Conservation (phyloP, 1,140 invertebrate genomes). For the Tetranychus cinnabarinus region DNA sequence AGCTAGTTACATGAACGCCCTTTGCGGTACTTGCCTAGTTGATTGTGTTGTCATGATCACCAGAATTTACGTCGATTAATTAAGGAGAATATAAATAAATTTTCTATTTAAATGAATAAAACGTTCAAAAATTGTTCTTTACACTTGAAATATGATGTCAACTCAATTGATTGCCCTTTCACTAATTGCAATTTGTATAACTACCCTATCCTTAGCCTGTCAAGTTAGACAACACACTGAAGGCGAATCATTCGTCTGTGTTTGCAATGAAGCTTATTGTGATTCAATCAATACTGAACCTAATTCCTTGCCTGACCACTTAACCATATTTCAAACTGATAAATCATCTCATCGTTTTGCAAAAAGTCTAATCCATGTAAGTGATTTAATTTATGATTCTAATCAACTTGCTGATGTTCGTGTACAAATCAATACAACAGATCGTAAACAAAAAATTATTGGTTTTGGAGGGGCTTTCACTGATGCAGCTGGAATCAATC, state of each 20-base stretch:
- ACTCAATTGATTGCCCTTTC: no score
- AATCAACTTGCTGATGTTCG: background rate
- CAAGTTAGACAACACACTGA: no score
- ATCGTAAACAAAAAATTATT: background rate
- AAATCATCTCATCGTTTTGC: background rate
- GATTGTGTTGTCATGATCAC: no score
- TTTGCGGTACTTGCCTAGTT: no score
- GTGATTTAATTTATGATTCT: background rate
- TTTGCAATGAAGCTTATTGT: background rate
- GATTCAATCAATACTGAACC: background rate
- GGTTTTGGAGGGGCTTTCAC: conserved; percentile 76
- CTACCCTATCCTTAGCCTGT: no score
- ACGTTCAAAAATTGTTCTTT: no score
- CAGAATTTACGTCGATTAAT: no score
- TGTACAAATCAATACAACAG: background rate
- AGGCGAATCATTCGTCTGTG: background rate
- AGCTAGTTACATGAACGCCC: no score
- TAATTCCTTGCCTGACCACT: background rate
- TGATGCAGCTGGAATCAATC: conserved; percentile 53
- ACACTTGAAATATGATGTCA: no score
- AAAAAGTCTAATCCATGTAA: background rate
- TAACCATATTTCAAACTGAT: background rate
- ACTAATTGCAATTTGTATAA: no score
- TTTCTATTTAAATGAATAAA: no score
- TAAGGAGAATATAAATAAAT: no score